Evolutionary conservation across 1,140 invertebrate genomes (phyloP), one percentile per base, ranked within the genome.

Genomic region (Pseudomyrmex concolor): DNA sequence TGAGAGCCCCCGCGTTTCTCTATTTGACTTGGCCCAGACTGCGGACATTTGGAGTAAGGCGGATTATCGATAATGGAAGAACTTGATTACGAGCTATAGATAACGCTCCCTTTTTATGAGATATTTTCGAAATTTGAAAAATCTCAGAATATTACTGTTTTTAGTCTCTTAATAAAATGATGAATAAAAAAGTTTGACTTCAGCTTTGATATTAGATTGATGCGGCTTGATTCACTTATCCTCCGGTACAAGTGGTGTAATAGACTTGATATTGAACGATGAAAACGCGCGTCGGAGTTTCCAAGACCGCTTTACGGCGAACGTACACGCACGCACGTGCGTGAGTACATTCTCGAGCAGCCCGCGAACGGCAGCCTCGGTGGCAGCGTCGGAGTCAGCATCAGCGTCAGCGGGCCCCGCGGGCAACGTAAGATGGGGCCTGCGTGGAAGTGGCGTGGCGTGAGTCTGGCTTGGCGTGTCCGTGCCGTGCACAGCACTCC

Each of bases 391-490:
- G 51, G 66, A 34, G 67, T 48, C 55, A 64, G 34, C 55, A 12
- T 43, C 60, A 64, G 48, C 15, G 9, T 19, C n/a, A 57, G 63
- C 59, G 66, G 66, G 15, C 50, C 66, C 78, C 70, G 50, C 71
- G 78, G 85, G 85, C 84, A 66, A 59, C 59, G 25, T 77, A 45
- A 84, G 73, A 86, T 62, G 73, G 34, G 62, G 70, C 43, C 45
- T 54, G 54, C 57, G 25, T 67, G 67, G 34, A 86, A 84, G n/a
- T 51, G 50, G 67, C 84, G 45, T 57, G 60, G 43, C 84, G 50
- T 48, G 81, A 66, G 59, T 8, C 17, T 60, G 25, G 67, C 13
- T 50, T 84, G 72, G 17, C 48, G 17, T 67, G 73, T 13, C 10
- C 66, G 57, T 55, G 76, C 59, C 84, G 50, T 72, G 71, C 43